These are phyloP conservation scores for Trichosurus vulpecula DNA, from an alignment of 2,797 vertebrate genomes.

Conservation along the genomic window DNA sequence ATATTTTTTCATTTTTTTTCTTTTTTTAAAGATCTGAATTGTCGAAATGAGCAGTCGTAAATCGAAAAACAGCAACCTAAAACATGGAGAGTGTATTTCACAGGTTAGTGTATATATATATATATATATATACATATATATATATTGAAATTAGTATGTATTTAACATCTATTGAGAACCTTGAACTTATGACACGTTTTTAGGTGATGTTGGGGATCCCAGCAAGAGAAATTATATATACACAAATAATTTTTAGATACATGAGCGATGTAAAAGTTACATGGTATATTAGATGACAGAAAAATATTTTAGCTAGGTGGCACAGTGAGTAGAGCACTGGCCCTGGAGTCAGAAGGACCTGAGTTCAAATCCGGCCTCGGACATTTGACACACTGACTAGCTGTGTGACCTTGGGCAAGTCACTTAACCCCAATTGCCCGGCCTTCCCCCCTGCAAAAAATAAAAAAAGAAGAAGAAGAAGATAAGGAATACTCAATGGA, in stretches of 20 bases:
- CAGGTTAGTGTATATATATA: too few relatives aligned
- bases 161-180: background rate
- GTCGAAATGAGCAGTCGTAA: slow-evolving; percentile 90
- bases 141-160: background rate
- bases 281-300: background rate
- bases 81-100: slow-evolving; percentile 87
- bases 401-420: too few relatives aligned
- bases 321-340: too few relatives aligned
- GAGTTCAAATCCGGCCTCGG: too few relatives aligned
- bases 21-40: slow-evolving; percentile 57
- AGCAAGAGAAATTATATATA: background rate
- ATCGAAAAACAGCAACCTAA: slow-evolving; percentile 78
- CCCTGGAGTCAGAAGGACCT: too few relatives aligned
- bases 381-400: too few relatives aligned
- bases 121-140: too few relatives aligned
- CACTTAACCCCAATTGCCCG: too few relatives aligned
- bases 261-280: background rate
- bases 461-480: too few relatives aligned
- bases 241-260: background rate
- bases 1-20: background rate
- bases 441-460: too few relatives aligned
- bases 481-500: background rate
- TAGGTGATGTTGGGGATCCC: background rate
- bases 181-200: background rate
- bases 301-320: background rate